A percentile compares a stretch with the other conserved stretches of the same genome.
phyloP scores from a whole-genome alignment of 2,113 vertebrate species.

The Onychorhynchus coronatus region DNA sequence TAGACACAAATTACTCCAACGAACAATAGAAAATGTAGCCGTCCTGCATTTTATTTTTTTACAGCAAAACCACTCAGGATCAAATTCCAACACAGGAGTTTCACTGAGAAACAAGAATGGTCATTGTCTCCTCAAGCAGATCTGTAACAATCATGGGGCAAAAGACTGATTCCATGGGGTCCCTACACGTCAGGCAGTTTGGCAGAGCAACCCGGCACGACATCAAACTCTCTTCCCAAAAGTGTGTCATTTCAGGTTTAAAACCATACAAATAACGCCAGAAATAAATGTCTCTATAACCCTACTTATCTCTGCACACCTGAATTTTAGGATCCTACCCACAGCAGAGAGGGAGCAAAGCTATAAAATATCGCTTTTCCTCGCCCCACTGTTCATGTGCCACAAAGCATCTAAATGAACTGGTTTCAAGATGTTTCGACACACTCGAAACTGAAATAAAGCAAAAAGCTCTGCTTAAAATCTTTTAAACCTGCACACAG shows the following conservation, averaged over 20 bases:
- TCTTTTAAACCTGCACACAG: neutral
- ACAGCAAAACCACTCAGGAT: neutral
- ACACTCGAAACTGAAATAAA: neutral
- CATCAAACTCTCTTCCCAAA: neutral
- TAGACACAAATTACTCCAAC: neutral
- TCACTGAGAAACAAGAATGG: neutral
- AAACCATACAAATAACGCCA: neutral
- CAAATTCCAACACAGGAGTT: neutral
- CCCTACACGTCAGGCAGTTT: accelerated
- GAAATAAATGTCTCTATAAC: neutral
- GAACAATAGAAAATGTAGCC: neutral
- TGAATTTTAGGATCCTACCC: neutral
- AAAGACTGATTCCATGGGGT: neutral
- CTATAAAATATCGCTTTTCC: neutral
- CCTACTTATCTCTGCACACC: neutral
- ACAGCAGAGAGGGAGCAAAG: neutral
- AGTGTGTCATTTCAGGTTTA: neutral
- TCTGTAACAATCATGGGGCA: neutral
- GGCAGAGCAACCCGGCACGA: neutral
- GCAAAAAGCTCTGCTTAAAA: conserved; percentile 1
- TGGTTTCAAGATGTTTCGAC: neutral
- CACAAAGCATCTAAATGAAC: neutral
- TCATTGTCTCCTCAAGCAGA: neutral
- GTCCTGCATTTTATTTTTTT: neutral
- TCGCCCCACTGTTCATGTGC: neutral